Evolutionary conservation across 2,888 invertebrate species (phyloP).

Genomic region (Blastobasis lacticolella): DNA sequence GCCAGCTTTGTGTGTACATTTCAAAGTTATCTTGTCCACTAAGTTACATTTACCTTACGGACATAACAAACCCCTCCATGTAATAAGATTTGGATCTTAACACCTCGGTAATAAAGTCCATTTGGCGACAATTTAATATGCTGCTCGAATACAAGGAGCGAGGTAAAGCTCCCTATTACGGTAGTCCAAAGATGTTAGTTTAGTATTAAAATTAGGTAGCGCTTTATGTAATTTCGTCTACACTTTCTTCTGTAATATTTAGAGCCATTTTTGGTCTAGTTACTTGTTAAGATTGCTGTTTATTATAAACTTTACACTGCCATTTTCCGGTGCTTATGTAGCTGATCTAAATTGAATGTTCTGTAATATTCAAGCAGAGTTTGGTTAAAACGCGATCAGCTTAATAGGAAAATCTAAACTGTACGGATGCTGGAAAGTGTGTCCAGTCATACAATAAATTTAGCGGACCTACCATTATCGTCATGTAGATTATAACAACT

Average conservation of each 20-base stretch:
- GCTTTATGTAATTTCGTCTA: not conserved
- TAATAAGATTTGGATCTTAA: not conserved
- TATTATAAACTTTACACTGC: not conserved
- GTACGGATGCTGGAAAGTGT: too few species aligned
- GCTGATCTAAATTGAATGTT: not conserved
- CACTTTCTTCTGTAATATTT: not conserved
- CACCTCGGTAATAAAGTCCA: not conserved
- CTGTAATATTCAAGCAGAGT: too few species aligned
- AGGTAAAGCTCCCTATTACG: not conserved
- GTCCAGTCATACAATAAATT: too few species aligned
- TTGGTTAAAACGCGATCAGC: too few species aligned
- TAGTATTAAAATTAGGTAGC: not conserved
- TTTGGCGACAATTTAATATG: not conserved
- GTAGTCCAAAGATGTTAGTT: not conserved
- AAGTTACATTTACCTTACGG: conserved; percentile 8
- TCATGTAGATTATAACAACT: too few species aligned
- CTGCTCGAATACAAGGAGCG: not conserved
- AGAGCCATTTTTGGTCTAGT: too few species aligned
- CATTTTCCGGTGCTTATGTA: not conserved
- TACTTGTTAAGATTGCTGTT: not conserved
- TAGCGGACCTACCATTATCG: too few species aligned
- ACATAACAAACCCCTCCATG: conserved; percentile 3
- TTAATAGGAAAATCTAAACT: too few species aligned
- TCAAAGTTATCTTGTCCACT: conserved; percentile 9
- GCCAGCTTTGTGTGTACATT: conserved; percentile 25